phyloP scores from a whole-genome alignment of 2,113 vertebrate genomes.

The Thermophis baileyi region DNA sequence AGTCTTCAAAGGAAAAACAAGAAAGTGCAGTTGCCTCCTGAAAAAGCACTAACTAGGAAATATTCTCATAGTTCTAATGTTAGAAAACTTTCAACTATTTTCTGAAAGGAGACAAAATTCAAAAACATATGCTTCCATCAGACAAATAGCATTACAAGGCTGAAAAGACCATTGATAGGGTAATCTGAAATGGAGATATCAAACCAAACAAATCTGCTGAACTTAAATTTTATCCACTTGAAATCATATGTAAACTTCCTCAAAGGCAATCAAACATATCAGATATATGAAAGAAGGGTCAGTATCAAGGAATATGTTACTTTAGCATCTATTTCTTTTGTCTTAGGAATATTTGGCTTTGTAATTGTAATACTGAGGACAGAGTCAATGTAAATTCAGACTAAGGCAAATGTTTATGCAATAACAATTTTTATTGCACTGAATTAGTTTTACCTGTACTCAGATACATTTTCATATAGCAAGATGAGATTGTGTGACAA shows the following conservation, averaged over 20 bases:
- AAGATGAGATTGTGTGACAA: background rate
- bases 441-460: background rate
- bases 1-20: too few species aligned
- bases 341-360: background rate
- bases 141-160: background rate
- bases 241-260: background rate
- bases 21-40: too few species aligned
- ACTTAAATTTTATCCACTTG: background rate
- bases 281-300: background rate
- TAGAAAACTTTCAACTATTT: background rate
- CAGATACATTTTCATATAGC: background rate
- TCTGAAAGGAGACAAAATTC: background rate
- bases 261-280: background rate
- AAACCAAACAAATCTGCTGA: background rate
- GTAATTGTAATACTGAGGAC: background rate
- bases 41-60: background rate
- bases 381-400: background rate
- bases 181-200: background rate
- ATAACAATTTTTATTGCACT: background rate
- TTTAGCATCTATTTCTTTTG: background rate
- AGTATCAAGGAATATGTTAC: background rate
- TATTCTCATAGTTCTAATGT: background rate
- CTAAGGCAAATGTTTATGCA: background rate
- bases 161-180: background rate
- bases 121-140: background rate